phyloP scores from a whole-genome alignment of 2,888 invertebrate genomes.

The Drosophila fungiperda region DNA sequence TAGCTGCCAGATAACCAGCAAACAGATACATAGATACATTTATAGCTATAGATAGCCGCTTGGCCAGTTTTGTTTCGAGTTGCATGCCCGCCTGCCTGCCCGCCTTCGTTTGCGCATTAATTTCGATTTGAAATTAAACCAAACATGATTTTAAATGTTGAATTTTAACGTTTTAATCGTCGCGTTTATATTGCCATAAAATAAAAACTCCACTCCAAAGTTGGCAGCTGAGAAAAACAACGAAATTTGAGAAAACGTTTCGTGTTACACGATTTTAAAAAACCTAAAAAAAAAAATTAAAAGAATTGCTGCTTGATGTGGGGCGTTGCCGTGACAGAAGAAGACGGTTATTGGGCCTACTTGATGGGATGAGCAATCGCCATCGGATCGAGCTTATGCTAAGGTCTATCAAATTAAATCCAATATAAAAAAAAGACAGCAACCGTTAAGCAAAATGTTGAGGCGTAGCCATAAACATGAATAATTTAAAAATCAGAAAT shows the following conservation, averaged over 20 bases:
- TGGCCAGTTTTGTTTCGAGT: constrained; percentile 48
- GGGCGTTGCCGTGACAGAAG: constrained; percentile 40
- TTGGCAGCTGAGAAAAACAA: constrained; percentile 38
- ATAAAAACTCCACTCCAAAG: constrained; percentile 55
- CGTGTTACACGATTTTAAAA: constrained; percentile 68
- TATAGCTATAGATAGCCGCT: constrained; percentile 44
- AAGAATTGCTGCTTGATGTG: constrained; percentile 19
- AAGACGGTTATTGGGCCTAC: neutral
- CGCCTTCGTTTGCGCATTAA: constrained; percentile 52
- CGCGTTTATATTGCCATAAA: constrained; percentile 79
- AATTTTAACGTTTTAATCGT: constrained; percentile 81
- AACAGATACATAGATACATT: constrained; percentile 31
- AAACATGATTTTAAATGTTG: constrained; percentile 82
- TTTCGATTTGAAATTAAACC: constrained; percentile 74
- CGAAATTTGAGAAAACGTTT: constrained; percentile 38
- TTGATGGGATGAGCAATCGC: constrained; percentile 30
- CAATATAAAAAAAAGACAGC: neutral
- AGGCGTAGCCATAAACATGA: constrained; percentile 12
- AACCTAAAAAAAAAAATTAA: neutral
- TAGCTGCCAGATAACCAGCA: constrained; percentile 58
- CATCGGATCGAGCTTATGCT: constrained; percentile 10
- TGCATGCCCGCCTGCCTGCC: constrained; percentile 19
- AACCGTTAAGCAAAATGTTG: constrained; percentile 9
- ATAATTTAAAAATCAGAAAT: constrained; percentile 24
- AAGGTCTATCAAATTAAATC: constrained; percentile 17